These are phyloP conservation scores for Scaptomyza hsui DNA, from an alignment of 1,140 invertebrate genomes.

Conservation along the genomic window DNA sequence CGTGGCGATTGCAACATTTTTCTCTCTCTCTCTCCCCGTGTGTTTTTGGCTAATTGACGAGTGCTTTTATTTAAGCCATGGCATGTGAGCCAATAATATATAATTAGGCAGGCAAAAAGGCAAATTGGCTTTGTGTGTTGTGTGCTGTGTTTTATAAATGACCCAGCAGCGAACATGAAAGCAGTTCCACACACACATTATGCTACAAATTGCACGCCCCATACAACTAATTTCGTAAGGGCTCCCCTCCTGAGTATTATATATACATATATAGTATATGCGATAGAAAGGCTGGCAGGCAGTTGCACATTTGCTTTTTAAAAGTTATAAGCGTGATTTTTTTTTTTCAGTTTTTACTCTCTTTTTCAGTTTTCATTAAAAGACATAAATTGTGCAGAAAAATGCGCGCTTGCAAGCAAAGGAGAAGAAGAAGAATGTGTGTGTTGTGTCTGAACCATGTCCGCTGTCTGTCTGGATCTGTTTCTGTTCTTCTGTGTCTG, in stretches of 20 bases:
- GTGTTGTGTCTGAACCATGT: conserved; percentile 28
- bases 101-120: conserved; percentile 63
- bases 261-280: conserved; percentile 6
- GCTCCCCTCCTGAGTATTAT: conserved; percentile 13
- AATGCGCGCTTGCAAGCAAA: conserved; percentile 62
- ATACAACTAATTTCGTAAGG: conserved; percentile 67
- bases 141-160: conserved; percentile 29
- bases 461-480: conserved; percentile 33
- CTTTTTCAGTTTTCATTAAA: conserved; percentile 73
- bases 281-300: conserved; percentile 22
- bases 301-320: conserved; percentile 74
- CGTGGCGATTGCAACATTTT: conserved; percentile 43
- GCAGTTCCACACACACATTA: conserved; percentile 26
- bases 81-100: conserved; percentile 65
- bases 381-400: conserved; percentile 82
- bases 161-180: conserved; percentile 30
- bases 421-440: conserved; percentile 55
- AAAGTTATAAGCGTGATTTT: conserved; percentile 76
- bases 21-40: neutral
- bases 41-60: conserved; percentile 54
- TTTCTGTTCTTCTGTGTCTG: conserved; percentile 29
- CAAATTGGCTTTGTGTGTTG: conserved; percentile 46
- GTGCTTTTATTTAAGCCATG: conserved; percentile 38
- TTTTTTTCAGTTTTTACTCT: conserved; percentile 46
- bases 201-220: conserved; percentile 56